Evolutionary conservation across 2,113 vertebrate species (phyloP), one percentile per base, ranked within the genome.

Genomic region (Tenebrosternarchus preto): DNA sequence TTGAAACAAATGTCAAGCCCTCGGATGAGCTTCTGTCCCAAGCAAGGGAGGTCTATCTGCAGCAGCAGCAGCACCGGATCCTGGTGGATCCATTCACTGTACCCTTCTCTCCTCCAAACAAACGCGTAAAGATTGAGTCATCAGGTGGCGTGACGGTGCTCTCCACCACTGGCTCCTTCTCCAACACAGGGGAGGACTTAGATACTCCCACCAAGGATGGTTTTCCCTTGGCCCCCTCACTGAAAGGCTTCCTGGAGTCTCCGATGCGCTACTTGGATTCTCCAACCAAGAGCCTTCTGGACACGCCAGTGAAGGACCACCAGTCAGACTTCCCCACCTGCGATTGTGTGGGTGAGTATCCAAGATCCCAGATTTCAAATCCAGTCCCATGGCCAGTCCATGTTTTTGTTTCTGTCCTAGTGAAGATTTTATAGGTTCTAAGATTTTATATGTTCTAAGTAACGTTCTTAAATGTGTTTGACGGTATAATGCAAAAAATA

Each of bases 231-330:
- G 95, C 94, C 0, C 97, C 98, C 0, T 96, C 97, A 68, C 94
- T 99, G 66, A 95, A 93, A 81, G 96, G 95, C 69, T 99, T 99
- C 77, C 86, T 99, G 85, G 97, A 99, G 82, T 99, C 97, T 0
- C 98, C 98, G 0, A 87, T 99, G 17, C 95, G 95, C 74, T 99
- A 98, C 86, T 90, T 99, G 88, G 95, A 98, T 85, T 98, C 94
- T 0, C 97, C 97, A 0, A 98, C 96, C 78, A 98, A 98, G 86
- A 98, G 90, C 83, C 90, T 99, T 85, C 90, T 98, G 92, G 93
- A 95, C 86, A 98, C 97, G 0, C 98, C 98, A 0, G 93, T 94
- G 83, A 99, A 98, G 91, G 91, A 94, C 77, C 92, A 92, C 0
- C 95, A 98, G 73, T 89, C 94, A 0, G 97, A 99, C 22, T 98